These are phyloP conservation scores for Plebejus anna DNA, from an alignment of 2,888 invertebrate species.

Conservation along the genomic window DNA sequence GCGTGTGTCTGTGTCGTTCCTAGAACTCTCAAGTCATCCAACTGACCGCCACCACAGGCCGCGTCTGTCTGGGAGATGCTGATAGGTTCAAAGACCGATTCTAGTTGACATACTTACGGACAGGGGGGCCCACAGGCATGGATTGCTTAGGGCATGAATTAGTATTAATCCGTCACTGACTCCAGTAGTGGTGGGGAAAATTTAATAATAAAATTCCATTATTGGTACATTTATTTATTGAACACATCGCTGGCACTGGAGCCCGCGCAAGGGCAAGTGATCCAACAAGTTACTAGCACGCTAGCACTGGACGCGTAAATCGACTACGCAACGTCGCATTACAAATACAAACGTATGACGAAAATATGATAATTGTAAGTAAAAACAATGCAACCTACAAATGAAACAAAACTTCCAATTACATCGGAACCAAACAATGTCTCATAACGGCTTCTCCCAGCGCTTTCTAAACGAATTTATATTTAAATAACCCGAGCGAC, in stretches of 20 bases:
- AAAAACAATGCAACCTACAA: not conserved
- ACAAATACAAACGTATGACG: conserved; percentile 13
- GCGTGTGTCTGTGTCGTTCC: too few relatives aligned
- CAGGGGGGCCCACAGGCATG: too few relatives aligned
- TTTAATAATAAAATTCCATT: not conserved
- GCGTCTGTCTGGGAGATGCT: too few relatives aligned
- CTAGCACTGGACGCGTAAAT: not conserved
- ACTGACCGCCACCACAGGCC: too few relatives aligned
- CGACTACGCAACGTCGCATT: not conserved
- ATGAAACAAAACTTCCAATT: conserved; percentile 32
- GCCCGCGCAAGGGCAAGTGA: not conserved
- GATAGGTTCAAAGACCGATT: too few relatives aligned
- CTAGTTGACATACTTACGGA: too few relatives aligned
- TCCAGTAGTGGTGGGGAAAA: not conserved
- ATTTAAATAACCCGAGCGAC: conserved; percentile 8
- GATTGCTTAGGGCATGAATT: too few relatives aligned
- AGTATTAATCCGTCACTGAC: too few relatives aligned
- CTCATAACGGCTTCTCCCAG: conserved; percentile 12
- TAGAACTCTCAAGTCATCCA: too few relatives aligned
- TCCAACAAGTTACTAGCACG: conserved; percentile 8
- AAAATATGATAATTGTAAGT: conserved; percentile 17
- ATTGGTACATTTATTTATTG: conserved; percentile 1
- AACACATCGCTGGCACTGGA: not conserved
- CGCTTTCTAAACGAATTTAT: conserved; percentile 26
- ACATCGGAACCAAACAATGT: conserved; percentile 13